phyloP scores from a whole-genome alignment of 1,140 invertebrate species.

The Nasonia longicornis region DNA sequence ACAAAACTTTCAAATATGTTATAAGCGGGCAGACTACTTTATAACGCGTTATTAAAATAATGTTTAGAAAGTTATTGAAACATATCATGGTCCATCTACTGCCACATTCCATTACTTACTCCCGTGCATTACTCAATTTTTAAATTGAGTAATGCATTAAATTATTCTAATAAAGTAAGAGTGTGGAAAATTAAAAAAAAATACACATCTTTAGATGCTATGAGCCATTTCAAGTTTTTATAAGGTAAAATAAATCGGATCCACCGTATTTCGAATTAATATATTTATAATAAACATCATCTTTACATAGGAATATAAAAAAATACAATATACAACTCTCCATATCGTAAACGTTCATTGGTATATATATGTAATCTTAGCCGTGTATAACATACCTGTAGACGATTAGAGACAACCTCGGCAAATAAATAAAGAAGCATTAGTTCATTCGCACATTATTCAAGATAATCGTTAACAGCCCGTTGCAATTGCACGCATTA shows the following conservation, averaged over 20 bases:
- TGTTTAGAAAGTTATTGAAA: not conserved
- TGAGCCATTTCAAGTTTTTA: not conserved
- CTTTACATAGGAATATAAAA: conserved; percentile 43
- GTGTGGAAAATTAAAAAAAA: not conserved
- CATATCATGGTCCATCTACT: not conserved
- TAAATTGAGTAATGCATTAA: not conserved
- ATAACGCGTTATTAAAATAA: not conserved
- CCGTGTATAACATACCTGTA: not conserved
- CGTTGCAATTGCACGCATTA: conserved; percentile 15
- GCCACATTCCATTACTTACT: not conserved
- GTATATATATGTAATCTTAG: conserved; percentile 11
- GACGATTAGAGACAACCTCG: conserved; percentile 20
- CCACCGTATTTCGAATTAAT: not conserved
- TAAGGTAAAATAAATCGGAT: not conserved
- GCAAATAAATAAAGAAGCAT: conserved; percentile 33
- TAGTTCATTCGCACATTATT: conserved; percentile 28
- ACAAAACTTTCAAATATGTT: not conserved
- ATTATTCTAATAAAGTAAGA: not conserved
- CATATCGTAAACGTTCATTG: conserved; percentile 35
- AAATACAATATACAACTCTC: conserved; percentile 37
- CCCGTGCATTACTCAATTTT: not conserved
- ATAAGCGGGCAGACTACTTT: not conserved
- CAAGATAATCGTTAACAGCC: conserved; percentile 20
- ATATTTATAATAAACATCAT: conserved; percentile 26
- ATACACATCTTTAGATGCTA: not conserved